These are phyloP conservation scores for Tachina lurida DNA, from an alignment of 2,888 invertebrate genomes.

Conservation along the genomic window DNA sequence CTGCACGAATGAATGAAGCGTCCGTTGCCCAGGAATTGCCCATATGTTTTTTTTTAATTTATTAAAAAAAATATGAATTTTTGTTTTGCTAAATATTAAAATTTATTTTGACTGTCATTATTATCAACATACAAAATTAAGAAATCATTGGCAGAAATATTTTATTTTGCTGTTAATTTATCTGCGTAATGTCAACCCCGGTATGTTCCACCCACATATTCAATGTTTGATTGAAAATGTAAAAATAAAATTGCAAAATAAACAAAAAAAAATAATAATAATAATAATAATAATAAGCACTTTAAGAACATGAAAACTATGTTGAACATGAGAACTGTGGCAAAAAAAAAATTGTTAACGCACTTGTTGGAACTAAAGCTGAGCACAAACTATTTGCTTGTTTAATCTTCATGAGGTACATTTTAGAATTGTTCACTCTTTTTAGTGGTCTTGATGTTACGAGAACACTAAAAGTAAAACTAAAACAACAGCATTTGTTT, in stretches of 20 bases:
- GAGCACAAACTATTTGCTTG: not conserved
- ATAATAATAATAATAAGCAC: not conserved
- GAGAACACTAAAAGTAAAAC: too few relatives aligned
- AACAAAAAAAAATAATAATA: not conserved
- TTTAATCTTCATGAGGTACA: too few relatives aligned
- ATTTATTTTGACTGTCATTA: constrained; percentile 62
- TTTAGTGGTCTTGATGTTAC: too few relatives aligned
- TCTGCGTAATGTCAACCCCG: constrained; percentile 67
- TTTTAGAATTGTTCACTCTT: too few relatives aligned
- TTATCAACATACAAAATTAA: constrained; percentile 31
- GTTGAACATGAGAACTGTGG: constrained; percentile 48
- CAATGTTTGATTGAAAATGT: constrained; percentile 56
- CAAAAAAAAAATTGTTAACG: constrained; percentile 62
- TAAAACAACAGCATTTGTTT: not conserved
- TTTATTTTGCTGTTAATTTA: constrained; percentile 64
- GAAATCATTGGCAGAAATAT: constrained; percentile 25
- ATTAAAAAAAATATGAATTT: not conserved
- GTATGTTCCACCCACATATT: constrained; percentile 69
- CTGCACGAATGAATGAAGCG: too few relatives aligned
- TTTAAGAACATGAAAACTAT: constrained; percentile 1
- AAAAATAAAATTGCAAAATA: constrained; percentile 37
- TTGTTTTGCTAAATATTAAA: constrained; percentile 25
- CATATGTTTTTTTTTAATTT: too few relatives aligned
- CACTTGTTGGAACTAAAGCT: constrained; percentile 43
- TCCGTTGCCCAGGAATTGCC: too few relatives aligned